A percentile compares a stretch with the other conserved stretches of the same genome.
phyloP scores from a whole-genome alignment of 2,113 vertebrate genomes.

The Neolamprologus cancellatus region DNA sequence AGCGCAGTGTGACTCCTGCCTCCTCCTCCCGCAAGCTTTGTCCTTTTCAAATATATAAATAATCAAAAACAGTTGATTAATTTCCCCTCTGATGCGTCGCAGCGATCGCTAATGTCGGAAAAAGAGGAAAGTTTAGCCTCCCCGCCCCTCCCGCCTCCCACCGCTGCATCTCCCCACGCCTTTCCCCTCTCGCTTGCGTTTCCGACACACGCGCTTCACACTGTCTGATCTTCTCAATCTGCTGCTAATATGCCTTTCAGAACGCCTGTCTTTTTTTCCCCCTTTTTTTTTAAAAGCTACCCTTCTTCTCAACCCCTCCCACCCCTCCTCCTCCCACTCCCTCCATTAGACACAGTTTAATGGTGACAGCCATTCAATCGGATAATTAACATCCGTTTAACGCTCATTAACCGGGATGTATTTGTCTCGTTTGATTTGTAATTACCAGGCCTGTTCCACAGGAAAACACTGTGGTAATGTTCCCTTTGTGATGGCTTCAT shows the following conservation, averaged over 20 bases:
- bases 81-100: conserved; percentile 40
- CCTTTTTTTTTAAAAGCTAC: background rate
- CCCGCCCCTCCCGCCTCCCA: background rate
- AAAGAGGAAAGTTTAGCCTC: conserved; percentile 15
- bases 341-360: conserved; percentile 64
- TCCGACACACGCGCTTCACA: conserved; percentile 19
- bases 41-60: conserved; percentile 51
- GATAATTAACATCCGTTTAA: conserved; percentile 74
- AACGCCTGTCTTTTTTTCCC: background rate
- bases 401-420: conserved; percentile 69
- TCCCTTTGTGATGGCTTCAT: conserved; percentile 52
- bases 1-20: conserved; percentile 38
- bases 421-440: conserved; percentile 70
- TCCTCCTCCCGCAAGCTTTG: conserved; percentile 2
- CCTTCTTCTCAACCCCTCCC: background rate
- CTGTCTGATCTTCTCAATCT: conserved; percentile 43
- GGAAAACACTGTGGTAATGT: conserved; percentile 50
- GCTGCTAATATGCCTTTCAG: conserved; percentile 25
- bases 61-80: conserved; percentile 51
- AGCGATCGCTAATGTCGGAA: conserved; percentile 12
- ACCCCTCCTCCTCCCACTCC: background rate
- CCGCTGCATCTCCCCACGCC: background rate
- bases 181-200: background rate
- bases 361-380: conserved; percentile 73
- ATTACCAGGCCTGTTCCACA: conserved; percentile 62